Evolutionary conservation across 1,140 invertebrate species (phyloP).

Genomic region (Drosophila melanica): DNA sequence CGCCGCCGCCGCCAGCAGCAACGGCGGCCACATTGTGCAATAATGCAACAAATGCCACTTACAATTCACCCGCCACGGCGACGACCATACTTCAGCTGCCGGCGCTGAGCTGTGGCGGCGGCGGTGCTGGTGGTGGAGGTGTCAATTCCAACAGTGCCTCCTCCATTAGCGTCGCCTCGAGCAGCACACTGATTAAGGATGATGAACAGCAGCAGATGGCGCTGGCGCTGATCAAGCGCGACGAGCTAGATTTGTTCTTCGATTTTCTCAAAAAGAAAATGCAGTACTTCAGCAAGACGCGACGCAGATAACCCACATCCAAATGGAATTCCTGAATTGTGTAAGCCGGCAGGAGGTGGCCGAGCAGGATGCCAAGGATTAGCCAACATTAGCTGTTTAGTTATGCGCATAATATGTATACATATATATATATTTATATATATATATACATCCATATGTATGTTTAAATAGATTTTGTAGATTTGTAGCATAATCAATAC

Average conservation of each 20-base stretch:
- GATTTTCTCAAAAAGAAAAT: constrained; percentile 83
- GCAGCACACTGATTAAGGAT: constrained; percentile 65
- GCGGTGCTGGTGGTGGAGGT: background rate
- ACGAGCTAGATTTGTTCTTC: constrained; percentile 79
- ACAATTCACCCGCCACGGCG: constrained; percentile 44
- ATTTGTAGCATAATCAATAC: background rate
- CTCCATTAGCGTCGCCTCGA: constrained; percentile 57
- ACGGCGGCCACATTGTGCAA: constrained; percentile 32
- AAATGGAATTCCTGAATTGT: constrained; percentile 81
- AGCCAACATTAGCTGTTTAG: constrained; percentile 26
- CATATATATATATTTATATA: background rate
- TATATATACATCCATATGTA: background rate
- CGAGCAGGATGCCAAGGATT: constrained; percentile 92
- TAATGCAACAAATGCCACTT: constrained; percentile 46
- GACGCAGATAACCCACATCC: constrained; percentile 77
- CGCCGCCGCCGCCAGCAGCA: background rate
- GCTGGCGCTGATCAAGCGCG: constrained; percentile 60
- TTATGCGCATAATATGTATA: background rate
- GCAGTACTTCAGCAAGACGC: constrained; percentile 72
- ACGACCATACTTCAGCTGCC: constrained; percentile 68
- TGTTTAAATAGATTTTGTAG: constrained; percentile 6
- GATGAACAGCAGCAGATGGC: constrained; percentile 49
- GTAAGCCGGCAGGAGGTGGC: constrained; percentile 71
- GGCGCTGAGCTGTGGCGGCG: constrained; percentile 34
- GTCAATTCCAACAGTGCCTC: background rate